phyloP scores from a whole-genome alignment of 2,888 invertebrate genomes.

The Lepidochitona cinerea region DNA sequence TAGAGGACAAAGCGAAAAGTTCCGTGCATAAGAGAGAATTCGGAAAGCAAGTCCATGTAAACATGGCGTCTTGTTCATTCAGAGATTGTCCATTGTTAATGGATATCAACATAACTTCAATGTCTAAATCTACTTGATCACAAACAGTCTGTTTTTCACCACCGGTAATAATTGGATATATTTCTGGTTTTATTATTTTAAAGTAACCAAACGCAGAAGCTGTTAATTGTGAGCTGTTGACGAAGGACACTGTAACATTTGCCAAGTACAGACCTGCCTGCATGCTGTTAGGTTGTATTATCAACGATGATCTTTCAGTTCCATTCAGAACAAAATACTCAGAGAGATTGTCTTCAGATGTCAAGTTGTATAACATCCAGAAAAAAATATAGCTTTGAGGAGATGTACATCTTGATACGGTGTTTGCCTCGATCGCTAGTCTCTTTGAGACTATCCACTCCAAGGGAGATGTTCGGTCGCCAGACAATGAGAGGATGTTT shows the following conservation, averaged over 20 bases:
- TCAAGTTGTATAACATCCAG: constrained; percentile 16
- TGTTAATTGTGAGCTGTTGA: constrained; percentile 8
- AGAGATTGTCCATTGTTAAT: constrained; percentile 17
- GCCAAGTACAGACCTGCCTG: constrained; percentile 21
- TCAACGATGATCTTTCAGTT: constrained; percentile 13
- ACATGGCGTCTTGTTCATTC: neutral
- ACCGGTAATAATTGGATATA: neutral
- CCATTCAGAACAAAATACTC: neutral
- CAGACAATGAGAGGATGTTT: constrained; percentile 24
- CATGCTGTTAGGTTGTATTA: constrained; percentile 14
- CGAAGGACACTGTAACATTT: constrained; percentile 20
- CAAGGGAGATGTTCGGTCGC: constrained; percentile 11
- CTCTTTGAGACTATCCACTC: constrained; percentile 9
- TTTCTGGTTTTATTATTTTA: neutral
- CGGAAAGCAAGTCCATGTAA: constrained; percentile 19
- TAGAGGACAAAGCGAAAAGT: neutral
- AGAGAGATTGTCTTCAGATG: neutral
- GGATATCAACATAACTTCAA: constrained; percentile 22
- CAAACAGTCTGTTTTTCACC: constrained; percentile 10
- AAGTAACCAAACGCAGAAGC: constrained; percentile 17
- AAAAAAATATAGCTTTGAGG: constrained; percentile 16
- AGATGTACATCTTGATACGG: constrained; percentile 25
- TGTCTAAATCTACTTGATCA: neutral
- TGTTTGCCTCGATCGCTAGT: constrained; percentile 16
- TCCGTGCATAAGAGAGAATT: neutral